Conservation (phyloP, 2,797 vertebrate species). For the Borostomias antarcticus region DNA sequence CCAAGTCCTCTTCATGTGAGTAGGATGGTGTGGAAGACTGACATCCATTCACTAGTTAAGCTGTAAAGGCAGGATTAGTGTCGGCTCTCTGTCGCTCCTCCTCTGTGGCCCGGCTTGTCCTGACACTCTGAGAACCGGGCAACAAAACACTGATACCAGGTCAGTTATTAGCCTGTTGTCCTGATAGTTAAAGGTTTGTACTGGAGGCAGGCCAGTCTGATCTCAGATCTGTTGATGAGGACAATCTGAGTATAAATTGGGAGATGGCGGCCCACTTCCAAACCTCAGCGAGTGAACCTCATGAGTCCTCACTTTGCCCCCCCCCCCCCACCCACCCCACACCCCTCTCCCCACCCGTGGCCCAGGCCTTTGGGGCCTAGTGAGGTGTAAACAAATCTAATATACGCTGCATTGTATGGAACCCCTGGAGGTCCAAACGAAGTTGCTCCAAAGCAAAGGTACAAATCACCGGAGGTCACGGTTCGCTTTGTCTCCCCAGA, state of each 20-base stretch:
- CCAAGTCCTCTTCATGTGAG: constrained; percentile 36
- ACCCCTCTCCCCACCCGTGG: constrained; percentile 64
- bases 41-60: constrained; percentile 70
- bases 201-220: constrained; percentile 46
- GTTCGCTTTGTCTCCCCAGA: constrained; percentile 62
- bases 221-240: constrained; percentile 37
- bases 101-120: constrained; percentile 49
- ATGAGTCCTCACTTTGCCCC: constrained; percentile 63
- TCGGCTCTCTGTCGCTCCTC: constrained; percentile 57
- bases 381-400: constrained; percentile 80
- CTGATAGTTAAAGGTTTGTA: constrained; percentile 42
- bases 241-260: constrained; percentile 40
- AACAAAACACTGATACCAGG: constrained; percentile 51
- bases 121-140: constrained; percentile 36
- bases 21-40: constrained; percentile 58
- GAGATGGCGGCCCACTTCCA: constrained; percentile 20
- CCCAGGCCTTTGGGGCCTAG: constrained; percentile 73
- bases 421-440: constrained; percentile 61
- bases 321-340: constrained; percentile 63
- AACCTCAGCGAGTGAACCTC: constrained; percentile 68
- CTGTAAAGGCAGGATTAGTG: constrained; percentile 61
- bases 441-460: constrained; percentile 64
- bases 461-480: constrained; percentile 68
- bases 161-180: constrained; percentile 55
- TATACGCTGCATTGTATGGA: constrained; percentile 71